Evolutionary conservation across 1,140 invertebrate species (phyloP).

Genomic region (Teleopsis dalmanni): DNA sequence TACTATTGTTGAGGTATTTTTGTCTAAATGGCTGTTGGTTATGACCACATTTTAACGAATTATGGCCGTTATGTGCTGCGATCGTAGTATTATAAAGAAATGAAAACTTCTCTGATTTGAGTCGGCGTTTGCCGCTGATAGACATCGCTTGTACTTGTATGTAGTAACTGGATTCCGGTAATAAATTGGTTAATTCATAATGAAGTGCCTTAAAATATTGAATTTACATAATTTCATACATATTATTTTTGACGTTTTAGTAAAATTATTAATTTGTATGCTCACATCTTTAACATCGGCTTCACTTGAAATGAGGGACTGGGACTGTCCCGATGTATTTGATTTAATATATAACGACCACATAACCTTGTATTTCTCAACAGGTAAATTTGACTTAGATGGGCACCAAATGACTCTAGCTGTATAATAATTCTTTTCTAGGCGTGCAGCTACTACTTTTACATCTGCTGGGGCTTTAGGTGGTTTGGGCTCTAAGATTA

Average conservation of each 20-base stretch:
- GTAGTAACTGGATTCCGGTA: constrained; percentile 59
- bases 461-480: constrained; percentile 58
- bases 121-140: constrained; percentile 54
- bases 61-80: constrained; percentile 15
- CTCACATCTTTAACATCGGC: constrained; percentile 44
- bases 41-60: constrained; percentile 22
- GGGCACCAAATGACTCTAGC: constrained; percentile 55
- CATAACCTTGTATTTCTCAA: constrained; percentile 47
- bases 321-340: constrained; percentile 18
- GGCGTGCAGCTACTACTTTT: constrained; percentile 50
- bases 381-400: constrained; percentile 57
- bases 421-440: constrained; percentile 50
- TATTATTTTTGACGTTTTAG: background rate
- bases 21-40: constrained; percentile 13
- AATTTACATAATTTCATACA: background rate
- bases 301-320: constrained; percentile 23
- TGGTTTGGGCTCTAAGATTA: constrained; percentile 51
- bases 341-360: constrained; percentile 35
- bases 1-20: background rate
- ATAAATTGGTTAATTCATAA: constrained; percentile 51
- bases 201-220: constrained; percentile 25
- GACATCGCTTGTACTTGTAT: constrained; percentile 63
- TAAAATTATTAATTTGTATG: constrained; percentile 4
- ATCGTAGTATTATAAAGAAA: constrained; percentile 58
- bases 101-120: constrained; percentile 58